Conservation (phyloP, 2,888 invertebrate species). For the Tricholauxania praeusta region DNA sequence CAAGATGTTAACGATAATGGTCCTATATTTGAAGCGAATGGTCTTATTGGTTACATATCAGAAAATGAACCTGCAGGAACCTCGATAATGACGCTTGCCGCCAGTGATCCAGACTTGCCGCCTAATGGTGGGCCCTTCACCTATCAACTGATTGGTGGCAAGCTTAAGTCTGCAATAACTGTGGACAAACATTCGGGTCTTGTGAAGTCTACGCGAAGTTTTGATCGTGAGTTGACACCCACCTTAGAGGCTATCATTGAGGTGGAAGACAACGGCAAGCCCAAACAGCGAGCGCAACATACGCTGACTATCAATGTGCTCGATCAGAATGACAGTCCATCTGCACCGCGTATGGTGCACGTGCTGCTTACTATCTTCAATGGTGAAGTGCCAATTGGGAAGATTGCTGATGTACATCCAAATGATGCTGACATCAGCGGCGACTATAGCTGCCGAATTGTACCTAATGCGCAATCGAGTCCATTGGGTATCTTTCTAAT, state of each 20-base stretch:
- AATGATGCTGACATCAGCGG: constrained; percentile 92
- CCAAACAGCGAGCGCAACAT: constrained; percentile 85
- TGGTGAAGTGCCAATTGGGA: constrained; percentile 80
- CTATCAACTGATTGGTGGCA: constrained; percentile 83
- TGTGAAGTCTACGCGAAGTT: constrained; percentile 80
- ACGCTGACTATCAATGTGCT: constrained; percentile 80
- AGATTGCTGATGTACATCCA: constrained; percentile 92
- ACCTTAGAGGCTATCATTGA: constrained; percentile 81
- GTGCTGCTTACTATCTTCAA: constrained; percentile 84
- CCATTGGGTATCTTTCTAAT: constrained; percentile 76
- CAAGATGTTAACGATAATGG: constrained; percentile 95
- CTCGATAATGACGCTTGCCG: constrained; percentile 85
- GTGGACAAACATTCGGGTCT: constrained; percentile 85
- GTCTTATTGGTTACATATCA: constrained; percentile 80
- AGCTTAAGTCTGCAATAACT: constrained; percentile 80
- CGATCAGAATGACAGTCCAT: constrained; percentile 94
- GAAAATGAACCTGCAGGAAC: constrained; percentile 91
- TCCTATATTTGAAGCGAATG: constrained; percentile 81
- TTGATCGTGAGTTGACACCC: constrained; percentile 86
- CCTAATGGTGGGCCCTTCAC: constrained; percentile 93
- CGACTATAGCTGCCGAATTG: constrained; percentile 86
- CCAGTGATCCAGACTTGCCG: constrained; percentile 89
- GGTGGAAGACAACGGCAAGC: constrained; percentile 89
- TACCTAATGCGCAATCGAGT: constrained; percentile 72
- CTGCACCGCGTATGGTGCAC: constrained; percentile 84